Percentiles rank a stretch among this genome's conserved stretches.
Evolutionary conservation across 1,140 invertebrate genomes (phyloP).

Genomic region (Augochlora pura): DNA sequence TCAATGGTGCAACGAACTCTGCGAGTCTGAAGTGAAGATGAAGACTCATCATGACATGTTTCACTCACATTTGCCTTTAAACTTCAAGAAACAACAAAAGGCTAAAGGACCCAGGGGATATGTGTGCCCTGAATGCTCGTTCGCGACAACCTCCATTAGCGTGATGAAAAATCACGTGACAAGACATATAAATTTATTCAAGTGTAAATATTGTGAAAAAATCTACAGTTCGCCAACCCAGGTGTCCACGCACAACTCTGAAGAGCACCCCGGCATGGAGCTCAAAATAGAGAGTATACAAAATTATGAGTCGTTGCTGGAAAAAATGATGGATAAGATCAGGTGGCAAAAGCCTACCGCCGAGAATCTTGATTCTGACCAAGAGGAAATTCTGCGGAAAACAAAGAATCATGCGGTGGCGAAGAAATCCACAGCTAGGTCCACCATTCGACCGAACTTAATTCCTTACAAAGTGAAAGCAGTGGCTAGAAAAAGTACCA

Average conservation of each 20-base stretch:
- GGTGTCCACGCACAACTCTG: slow-evolving; percentile 54
- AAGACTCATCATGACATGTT: slow-evolving; percentile 73
- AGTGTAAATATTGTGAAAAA: slow-evolving; percentile 71
- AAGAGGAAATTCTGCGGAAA: neutral
- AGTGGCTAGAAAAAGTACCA: slow-evolving; percentile 76
- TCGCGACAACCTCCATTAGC: slow-evolving; percentile 45
- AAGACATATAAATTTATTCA: slow-evolving; percentile 68
- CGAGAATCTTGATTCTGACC: neutral
- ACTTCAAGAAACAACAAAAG: slow-evolving; percentile 61
- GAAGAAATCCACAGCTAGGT: slow-evolving; percentile 74
- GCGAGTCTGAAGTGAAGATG: slow-evolving; percentile 64
- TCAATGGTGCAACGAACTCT: slow-evolving; percentile 72
- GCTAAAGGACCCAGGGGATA: slow-evolving; percentile 41
- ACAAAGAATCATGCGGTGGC: slow-evolving; percentile 61
- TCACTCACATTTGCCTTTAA: slow-evolving; percentile 71
- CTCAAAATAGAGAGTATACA: slow-evolving; percentile 63
- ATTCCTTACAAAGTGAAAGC: slow-evolving; percentile 61
- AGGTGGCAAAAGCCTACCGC: neutral
- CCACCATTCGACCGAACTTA: neutral
- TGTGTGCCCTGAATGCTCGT: slow-evolving; percentile 68
- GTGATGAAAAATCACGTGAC: slow-evolving; percentile 69
- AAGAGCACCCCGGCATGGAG: slow-evolving; percentile 65
- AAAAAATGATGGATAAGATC: slow-evolving; percentile 43
- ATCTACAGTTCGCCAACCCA: slow-evolving; percentile 55
- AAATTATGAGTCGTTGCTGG: slow-evolving; percentile 61